A percentile compares a stretch with the other conserved stretches of the same genome.
Conservation (phyloP, 2,797 vertebrate genomes). For the Lepidocolaptes lacrymiger region DNA sequence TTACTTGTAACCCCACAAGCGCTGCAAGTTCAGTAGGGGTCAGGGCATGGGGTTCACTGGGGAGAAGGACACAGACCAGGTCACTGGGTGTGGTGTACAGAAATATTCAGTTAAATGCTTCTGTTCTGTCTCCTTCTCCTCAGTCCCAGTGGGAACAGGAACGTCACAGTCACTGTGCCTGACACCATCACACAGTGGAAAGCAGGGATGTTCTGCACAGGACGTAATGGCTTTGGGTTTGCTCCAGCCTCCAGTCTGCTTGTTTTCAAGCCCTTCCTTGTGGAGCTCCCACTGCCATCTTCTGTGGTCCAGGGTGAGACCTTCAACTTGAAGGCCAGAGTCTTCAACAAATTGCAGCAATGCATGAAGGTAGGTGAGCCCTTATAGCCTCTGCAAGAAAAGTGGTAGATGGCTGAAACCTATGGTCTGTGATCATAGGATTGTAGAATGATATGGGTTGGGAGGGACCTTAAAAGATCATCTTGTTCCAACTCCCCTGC, state of each 20-base stretch:
- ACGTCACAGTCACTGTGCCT: slow-evolving; percentile 72
- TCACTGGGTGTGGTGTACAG: fast-evolving
- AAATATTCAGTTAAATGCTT: neutral
- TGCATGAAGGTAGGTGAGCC: slow-evolving; percentile 84
- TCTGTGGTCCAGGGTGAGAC: slow-evolving; percentile 83
- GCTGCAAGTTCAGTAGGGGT: neutral
- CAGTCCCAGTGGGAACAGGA: slow-evolving; percentile 42
- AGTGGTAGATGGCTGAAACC: neutral
- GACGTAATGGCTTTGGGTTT: slow-evolving; percentile 77
- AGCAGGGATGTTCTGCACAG: slow-evolving; percentile 84
- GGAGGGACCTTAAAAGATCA: neutral
- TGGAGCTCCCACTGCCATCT: slow-evolving; percentile 81
- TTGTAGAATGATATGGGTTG: neutral
- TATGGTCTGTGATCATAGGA: neutral
- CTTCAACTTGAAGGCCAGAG: slow-evolving; percentile 78
- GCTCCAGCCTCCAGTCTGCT: slow-evolving; percentile 70
- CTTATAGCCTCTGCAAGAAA: neutral
- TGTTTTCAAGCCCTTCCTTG: slow-evolving; percentile 84
- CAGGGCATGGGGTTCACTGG: neutral
- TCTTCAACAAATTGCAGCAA: slow-evolving; percentile 76
- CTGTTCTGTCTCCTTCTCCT: neutral
- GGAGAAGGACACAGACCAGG: neutral
- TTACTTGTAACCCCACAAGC: neutral
- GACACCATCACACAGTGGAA: slow-evolving; percentile 85
- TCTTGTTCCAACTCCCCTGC: neutral